Base-by-base conservation (phyloP, 1,140 invertebrate genomes). In the Euglossa dilemma region DNA sequence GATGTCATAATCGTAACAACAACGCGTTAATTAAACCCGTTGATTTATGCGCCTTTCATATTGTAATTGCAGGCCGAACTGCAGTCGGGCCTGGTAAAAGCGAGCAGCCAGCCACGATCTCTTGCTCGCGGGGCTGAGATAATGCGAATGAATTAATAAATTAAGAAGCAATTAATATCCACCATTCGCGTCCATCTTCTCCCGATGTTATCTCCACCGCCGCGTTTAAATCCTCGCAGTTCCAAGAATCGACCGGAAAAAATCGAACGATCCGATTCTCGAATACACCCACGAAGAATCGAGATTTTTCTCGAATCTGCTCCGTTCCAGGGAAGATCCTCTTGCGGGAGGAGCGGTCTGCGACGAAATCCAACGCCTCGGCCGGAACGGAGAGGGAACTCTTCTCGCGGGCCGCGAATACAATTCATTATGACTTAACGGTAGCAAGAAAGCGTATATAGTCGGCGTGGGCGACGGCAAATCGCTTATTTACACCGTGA, bases 11-110 rank as follows among this genome's bases (percentile, higher is more conserved):
- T 93, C 90, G 93, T 93, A 93, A 93, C 93, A 94, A 94, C 92
- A 93, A 93, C 91, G 92, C 92, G 91, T 92, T 92, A 93, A 93
- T 93, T 92, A 93, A 93, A 93, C 91, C 90, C 85, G 90, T 89
- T 93, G 93, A 93, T 93, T 93, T 92, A 93, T 91, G 91, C 87
- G 91, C 92, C 92, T 93, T 94, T 93, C 93, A 94, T 93, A 94
- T 94, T 94, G 91, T 93, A 94, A 94, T 93, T 94, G 91, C 93
- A 90, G 91, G 87, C 92, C 91, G 90, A 93, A 93, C 93, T 92
- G 91, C 90, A 92, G 88, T 91, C 88, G 87, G 85, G 69, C 69
- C 84, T 69, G 64, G 83, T 61, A 89, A 87, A 87, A 80, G 86
- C 79, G 77, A 84, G 75, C 75, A 67, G 23, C 12, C 75, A 83